Conservation (phyloP, 2,113 vertebrate species). For the Dasyornis broadbenti region DNA sequence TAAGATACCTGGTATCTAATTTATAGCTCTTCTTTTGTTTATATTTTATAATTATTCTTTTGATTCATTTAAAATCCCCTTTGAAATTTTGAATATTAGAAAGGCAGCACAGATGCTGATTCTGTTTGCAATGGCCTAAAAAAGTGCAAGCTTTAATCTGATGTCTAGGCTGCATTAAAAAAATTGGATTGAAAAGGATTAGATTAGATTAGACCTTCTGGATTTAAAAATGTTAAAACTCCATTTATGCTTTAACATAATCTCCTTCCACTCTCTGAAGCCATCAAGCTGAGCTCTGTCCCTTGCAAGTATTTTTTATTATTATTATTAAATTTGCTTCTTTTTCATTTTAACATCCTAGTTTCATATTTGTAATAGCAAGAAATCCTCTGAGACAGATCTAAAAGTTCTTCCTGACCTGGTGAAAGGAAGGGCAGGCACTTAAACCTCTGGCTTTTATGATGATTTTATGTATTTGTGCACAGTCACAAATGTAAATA, state of each 20-base stretch:
- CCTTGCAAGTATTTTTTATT: constrained; percentile 71
- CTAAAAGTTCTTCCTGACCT: constrained; percentile 67
- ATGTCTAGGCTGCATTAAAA: constrained; percentile 94
- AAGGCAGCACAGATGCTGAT: constrained; percentile 82
- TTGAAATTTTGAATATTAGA: background rate
- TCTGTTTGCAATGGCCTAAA: constrained; percentile 83
- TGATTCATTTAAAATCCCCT: constrained; percentile 29
- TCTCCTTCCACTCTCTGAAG: constrained; percentile 85
- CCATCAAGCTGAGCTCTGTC: constrained; percentile 80
- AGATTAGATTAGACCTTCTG: constrained; percentile 96
- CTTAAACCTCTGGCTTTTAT: constrained; percentile 68
- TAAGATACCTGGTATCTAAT: background rate
- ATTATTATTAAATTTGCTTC: constrained; percentile 77
- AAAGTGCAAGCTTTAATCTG: constrained; percentile 87
- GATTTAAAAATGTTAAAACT: constrained; percentile 95
- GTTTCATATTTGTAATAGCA: constrained; percentile 73
- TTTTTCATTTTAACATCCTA: constrained; percentile 65
- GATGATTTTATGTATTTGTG: constrained; percentile 68
- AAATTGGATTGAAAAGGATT: constrained; percentile 99
- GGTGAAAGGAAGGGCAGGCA: constrained; percentile 16
- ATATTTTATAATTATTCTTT: background rate
- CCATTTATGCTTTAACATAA: constrained; percentile 92
- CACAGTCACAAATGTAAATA: constrained; percentile 64
- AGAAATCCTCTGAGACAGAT: constrained; percentile 73
- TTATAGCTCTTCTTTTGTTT: background rate